phyloP scores from a whole-genome alignment of 2,888 invertebrate genomes.

The Argyra leucocephala region DNA sequence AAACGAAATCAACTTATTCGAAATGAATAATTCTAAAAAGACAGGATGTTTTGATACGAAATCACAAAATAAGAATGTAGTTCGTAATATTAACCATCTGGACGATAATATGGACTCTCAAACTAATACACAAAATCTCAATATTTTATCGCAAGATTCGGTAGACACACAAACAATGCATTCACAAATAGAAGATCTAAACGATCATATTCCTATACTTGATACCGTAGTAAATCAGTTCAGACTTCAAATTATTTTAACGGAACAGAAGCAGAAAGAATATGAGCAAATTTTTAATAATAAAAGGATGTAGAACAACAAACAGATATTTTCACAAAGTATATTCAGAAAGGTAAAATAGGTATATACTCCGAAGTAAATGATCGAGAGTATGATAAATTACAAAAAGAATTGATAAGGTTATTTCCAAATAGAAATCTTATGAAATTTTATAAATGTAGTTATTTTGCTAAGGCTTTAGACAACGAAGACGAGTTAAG shows the following conservation, averaged over 20 bases:
- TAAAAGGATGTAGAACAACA: slow-evolving; percentile 12
- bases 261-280: neutral
- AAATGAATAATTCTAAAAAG: neutral
- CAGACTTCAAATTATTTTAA: slow-evolving; percentile 14
- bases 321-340: neutral
- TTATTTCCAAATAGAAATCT: neutral
- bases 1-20: neutral
- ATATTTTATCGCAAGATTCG: no score
- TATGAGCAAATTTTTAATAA: neutral
- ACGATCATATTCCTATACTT: slow-evolving; percentile 12
- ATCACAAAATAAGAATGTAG: neutral
- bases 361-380: neutral
- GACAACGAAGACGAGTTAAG: neutral
- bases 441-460: slow-evolving; percentile 2
- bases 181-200: slow-evolving; percentile 8
- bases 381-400: neutral
- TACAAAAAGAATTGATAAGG: neutral
- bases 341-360: neutral
- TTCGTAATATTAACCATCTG: neutral
- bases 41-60: no score
- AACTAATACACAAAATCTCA: no score
- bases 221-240: slow-evolving; percentile 10
- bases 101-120: no score
- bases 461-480: neutral
- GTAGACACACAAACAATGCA: slow-evolving; percentile 1